Percentiles rank a stretch among this genome's conserved stretches.
These are phyloP conservation scores for Pelagia noctiluca DNA, from an alignment of 30 jellyfish, hydroid and myxozoan genomes.

Conservation along the genomic window DNA sequence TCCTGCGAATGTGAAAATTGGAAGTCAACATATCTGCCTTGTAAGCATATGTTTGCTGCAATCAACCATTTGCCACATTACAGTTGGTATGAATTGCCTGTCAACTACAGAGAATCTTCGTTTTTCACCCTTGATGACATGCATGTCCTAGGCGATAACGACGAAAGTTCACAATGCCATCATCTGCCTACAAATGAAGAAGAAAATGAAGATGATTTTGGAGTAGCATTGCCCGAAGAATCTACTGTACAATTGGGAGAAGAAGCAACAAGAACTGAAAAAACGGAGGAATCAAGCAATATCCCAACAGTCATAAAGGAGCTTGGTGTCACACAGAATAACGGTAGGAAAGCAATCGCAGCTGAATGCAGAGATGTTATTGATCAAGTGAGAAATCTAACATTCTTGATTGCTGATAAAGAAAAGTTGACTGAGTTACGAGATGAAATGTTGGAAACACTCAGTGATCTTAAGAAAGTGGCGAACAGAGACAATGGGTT, in stretches of 20 bases:
- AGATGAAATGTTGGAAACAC: conserved; percentile 8
- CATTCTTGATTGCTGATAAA: conserved; percentile 30
- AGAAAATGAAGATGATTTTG: background rate
- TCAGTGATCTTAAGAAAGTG: conserved; percentile 19
- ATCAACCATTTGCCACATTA: background rate
- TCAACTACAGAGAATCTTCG: conserved; percentile 41
- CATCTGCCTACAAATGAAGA: conserved; percentile 5
- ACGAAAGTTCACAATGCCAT: background rate
- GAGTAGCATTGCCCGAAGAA: background rate
- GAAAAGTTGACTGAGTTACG: conserved; percentile 6
- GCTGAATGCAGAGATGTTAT: conserved; percentile 39
- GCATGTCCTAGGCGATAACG: background rate
- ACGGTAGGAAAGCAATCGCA: conserved; percentile 24
- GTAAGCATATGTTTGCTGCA: conserved; percentile 48
- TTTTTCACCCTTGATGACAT: conserved; percentile 37
- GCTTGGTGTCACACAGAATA: background rate
- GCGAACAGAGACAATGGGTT: conserved; percentile 59
- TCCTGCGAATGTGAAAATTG: conserved; percentile 51
- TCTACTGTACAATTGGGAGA: background rate
- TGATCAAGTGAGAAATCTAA: conserved; percentile 46
- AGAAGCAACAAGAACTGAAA: background rate
- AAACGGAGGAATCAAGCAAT: background rate
- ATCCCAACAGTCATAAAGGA: background rate
- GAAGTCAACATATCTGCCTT: conserved; percentile 37
- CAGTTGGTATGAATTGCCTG: conserved; percentile 35